phyloP scores from a whole-genome alignment of 2,113 vertebrate species.

The Trachemys scripta region DNA sequence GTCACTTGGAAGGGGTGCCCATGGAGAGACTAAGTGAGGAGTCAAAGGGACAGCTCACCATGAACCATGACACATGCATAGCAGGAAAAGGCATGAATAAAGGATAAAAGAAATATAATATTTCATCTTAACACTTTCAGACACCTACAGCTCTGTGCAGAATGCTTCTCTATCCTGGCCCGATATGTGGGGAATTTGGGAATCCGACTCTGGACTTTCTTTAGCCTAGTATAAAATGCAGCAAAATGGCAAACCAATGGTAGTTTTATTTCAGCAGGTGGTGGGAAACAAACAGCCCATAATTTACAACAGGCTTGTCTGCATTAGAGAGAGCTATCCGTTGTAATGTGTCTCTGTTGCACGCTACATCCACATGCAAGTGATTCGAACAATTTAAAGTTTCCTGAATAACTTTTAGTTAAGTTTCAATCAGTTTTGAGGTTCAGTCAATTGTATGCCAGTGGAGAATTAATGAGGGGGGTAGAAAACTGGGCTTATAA shows the following conservation, averaged over 20 bases:
- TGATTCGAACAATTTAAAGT: not conserved
- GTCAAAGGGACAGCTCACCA: not conserved
- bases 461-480: constrained; percentile 18
- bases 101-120: not conserved
- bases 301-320: constrained; percentile 22
- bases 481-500: not conserved
- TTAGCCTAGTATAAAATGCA: not conserved
- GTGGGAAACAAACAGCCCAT: constrained; percentile 32
- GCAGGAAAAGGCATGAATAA: not conserved
- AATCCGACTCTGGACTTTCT: not conserved
- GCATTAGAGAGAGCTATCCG: not conserved
- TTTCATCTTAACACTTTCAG: not conserved
- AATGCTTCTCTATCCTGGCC: not conserved
- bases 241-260: not conserved
- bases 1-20: not conserved
- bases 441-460: not conserved
- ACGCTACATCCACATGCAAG: not conserved
- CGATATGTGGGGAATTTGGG: not conserved
- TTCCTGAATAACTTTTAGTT: not conserved
- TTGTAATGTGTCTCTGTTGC: no score
- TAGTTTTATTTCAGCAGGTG: not conserved
- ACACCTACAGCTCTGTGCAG: not conserved
- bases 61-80: not conserved
- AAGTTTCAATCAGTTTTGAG: not conserved
- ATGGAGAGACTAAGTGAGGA: not conserved